phyloP scores from a whole-genome alignment of 1,140 invertebrate species.

The Zaprionus capensis region DNA sequence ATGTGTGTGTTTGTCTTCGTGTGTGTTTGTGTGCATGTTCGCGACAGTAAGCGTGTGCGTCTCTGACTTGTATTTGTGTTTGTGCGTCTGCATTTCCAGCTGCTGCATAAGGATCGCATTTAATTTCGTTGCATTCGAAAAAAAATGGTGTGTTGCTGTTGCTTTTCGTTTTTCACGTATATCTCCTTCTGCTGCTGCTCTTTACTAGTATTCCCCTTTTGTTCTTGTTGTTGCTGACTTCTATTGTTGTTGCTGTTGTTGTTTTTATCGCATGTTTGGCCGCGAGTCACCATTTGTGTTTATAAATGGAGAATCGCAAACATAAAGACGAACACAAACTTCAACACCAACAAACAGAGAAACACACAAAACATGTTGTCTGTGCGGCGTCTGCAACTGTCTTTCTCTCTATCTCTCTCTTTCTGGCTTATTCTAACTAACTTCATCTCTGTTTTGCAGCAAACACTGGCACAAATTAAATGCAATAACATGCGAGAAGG shows the following conservation, averaged over 20 bases:
- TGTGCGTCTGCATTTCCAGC: conserved; percentile 68
- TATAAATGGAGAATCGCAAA: conserved; percentile 45
- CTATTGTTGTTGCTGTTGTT: conserved; percentile 49
- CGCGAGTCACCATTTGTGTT: conserved; percentile 73
- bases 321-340: conserved; percentile 23
- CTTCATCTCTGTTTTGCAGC: conserved; percentile 27
- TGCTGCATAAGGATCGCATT: conserved; percentile 80
- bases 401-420: conserved; percentile 12
- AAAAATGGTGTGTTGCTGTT: conserved; percentile 21
- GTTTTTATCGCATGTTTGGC: conserved; percentile 69
- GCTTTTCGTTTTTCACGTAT: conserved; percentile 48
- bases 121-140: conserved; percentile 68
- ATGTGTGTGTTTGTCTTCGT: background rate
- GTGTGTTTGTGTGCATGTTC: background rate
- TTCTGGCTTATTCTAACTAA: conserved; percentile 6
- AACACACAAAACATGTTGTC: conserved; percentile 59
- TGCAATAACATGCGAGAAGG: conserved; percentile 67
- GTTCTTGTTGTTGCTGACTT: background rate
- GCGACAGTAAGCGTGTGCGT: background rate
- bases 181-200: conserved; percentile 29
- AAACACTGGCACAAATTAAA: conserved; percentile 74
- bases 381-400: conserved; percentile 60
- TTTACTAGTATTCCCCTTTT: background rate
- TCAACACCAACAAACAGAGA: conserved; percentile 15
- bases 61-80: background rate